Evolutionary conservation across 2,113 vertebrate species (phyloP).

Genomic region (Cochlearius cochlearius): DNA sequence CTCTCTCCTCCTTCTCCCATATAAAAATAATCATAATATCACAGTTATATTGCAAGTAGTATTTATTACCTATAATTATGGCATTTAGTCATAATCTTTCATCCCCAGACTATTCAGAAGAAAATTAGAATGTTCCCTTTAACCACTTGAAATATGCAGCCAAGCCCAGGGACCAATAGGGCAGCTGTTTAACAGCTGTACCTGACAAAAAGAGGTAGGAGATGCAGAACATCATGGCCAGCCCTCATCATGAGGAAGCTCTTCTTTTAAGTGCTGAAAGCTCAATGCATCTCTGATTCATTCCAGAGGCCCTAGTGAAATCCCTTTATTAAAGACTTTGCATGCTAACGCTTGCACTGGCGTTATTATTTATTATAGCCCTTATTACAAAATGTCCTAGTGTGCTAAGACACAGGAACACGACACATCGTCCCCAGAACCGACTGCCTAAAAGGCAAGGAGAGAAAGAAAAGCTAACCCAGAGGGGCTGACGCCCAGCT

Average conservation of each 20-base stretch:
- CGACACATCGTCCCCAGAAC: background rate
- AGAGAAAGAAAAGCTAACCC: background rate
- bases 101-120: background rate
- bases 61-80: background rate
- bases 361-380: background rate
- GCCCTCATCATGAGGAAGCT: background rate
- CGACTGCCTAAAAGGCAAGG: background rate
- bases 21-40: background rate
- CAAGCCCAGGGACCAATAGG: background rate
- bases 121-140: background rate
- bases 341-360: accelerated
- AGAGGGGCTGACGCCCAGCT: background rate
- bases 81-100: background rate
- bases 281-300: background rate
- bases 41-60: accelerated
- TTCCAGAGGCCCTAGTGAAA: background rate
- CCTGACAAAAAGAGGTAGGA: background rate
- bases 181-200: background rate
- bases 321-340: background rate
- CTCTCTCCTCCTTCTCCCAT: background rate
- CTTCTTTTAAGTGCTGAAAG: background rate
- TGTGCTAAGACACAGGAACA: background rate
- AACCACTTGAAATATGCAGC: background rate
- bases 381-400: too few species aligned
- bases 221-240: background rate